Conservation (phyloP, 1,140 invertebrate species). For the Brachionus asplanchnoidis region DNA sequence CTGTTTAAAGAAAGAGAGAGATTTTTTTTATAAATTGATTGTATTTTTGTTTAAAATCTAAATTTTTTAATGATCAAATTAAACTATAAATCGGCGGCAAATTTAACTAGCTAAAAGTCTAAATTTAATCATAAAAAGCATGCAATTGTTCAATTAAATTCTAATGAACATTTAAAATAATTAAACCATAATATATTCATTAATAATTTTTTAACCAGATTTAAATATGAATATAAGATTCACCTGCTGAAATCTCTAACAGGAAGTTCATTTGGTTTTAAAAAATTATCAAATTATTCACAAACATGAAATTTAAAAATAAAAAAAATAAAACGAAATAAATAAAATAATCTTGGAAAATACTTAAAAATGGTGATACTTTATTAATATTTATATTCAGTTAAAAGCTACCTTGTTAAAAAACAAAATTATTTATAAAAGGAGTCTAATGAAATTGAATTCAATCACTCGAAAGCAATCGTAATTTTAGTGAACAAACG, state of each 20-base stretch:
- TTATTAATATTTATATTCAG: neutral
- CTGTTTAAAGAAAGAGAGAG: neutral
- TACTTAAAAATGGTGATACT: neutral
- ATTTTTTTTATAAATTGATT: neutral
- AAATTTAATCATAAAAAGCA: neutral
- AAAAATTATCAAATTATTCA: neutral
- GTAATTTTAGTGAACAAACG: neutral
- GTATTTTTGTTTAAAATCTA: neutral
- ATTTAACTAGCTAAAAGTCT: neutral
- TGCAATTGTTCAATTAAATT: neutral
- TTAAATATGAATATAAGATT: neutral
- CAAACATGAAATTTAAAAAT: neutral
- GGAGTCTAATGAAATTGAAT: neutral
- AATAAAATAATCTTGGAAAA: no score
- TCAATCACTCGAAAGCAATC: neutral
- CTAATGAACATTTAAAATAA: neutral
- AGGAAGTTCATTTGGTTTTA: neutral
- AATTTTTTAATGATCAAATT: neutral
- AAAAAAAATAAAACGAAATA: no score
- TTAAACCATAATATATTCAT: neutral
- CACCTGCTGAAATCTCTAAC: neutral
- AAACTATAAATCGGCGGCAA: neutral
- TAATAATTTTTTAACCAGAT: neutral
- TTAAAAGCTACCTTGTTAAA: neutral
- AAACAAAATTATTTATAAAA: neutral